Conservation (phyloP, 2,888 invertebrate genomes). For the Adineta ricciae region DNA sequence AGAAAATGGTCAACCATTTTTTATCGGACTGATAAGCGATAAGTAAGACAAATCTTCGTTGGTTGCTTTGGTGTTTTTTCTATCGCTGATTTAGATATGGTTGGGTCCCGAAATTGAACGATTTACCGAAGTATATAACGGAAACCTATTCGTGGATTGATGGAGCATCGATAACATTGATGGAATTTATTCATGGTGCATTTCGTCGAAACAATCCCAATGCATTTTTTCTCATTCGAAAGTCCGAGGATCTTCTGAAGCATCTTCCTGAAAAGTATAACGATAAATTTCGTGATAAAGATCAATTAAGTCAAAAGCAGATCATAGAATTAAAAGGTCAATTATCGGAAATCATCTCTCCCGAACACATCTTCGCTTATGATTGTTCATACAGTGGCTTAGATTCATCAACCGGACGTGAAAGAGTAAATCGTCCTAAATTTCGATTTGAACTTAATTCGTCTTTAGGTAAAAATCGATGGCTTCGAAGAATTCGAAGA, state of each 20-base stretch:
- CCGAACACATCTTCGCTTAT: constrained; percentile 39
- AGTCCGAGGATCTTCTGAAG: constrained; percentile 36
- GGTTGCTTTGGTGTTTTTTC: background rate
- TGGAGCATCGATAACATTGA: constrained; percentile 45
- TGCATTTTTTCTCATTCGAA: constrained; percentile 43
- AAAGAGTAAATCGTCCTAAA: constrained; percentile 37
- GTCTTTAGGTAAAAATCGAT: constrained; percentile 4
- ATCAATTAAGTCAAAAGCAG: constrained; percentile 37
- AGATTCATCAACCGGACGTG: constrained; percentile 37
- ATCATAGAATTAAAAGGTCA: constrained; percentile 38
- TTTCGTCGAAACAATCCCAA: constrained; percentile 42
- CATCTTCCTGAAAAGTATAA: constrained; percentile 37
- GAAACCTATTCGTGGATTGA: constrained; percentile 43
- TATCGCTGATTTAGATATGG: constrained; percentile 40
- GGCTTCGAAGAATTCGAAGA: constrained; percentile 10
- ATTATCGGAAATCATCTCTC: constrained; percentile 37
- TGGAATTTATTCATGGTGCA: constrained; percentile 47
- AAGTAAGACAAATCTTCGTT: constrained; percentile 36
- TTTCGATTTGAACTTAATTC: background rate
- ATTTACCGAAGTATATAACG: constrained; percentile 40
- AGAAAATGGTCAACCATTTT: constrained; percentile 44
- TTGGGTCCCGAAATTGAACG: constrained; percentile 42
- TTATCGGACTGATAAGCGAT: constrained; percentile 44
- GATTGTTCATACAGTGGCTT: constrained; percentile 37
- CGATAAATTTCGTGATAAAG: constrained; percentile 38